phyloP scores from a whole-genome alignment of 2,797 vertebrate species.

The Epinephelus malabaricus region DNA sequence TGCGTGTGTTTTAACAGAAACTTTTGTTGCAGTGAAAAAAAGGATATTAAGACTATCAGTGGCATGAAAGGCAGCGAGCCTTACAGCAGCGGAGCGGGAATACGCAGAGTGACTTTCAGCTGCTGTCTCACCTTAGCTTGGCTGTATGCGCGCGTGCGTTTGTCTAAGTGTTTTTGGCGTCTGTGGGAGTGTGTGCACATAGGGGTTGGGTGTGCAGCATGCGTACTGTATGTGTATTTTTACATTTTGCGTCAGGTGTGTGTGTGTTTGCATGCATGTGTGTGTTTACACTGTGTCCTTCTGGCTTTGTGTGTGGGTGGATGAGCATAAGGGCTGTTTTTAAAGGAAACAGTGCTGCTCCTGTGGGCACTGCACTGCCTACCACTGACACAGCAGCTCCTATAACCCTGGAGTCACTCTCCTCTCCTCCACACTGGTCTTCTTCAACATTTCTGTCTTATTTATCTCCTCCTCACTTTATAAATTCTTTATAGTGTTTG shows the following conservation, averaged over 20 bases:
- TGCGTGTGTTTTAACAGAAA: constrained; percentile 61
- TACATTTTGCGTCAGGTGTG: not conserved
- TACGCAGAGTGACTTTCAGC: constrained; percentile 53
- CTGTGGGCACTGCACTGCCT: constrained; percentile 14
- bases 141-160: constrained; percentile 27
- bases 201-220: not conserved
- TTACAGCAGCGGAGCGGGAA: constrained; percentile 42
- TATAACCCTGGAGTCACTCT: constrained; percentile 16
- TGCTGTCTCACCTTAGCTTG: constrained; percentile 55
- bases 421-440: constrained; percentile 19
- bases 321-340: constrained; percentile 35
- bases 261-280: not conserved
- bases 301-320: constrained; percentile 19
- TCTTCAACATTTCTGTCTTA: not conserved
- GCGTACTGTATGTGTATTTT: constrained; percentile 25
- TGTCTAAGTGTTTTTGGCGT: constrained; percentile 41
- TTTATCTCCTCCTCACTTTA: not conserved
- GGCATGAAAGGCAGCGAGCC: constrained; percentile 49
- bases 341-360: constrained; percentile 27
- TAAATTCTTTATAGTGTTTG: constrained; percentile 9
- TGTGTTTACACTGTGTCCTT: constrained; percentile 16
- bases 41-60: constrained; percentile 60
- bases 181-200: not conserved
- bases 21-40: constrained; percentile 58
- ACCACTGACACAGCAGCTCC: constrained; percentile 30